Percentiles rank a stretch among this genome's conserved stretches.
phyloP scores from a whole-genome alignment of 2,113 vertebrate genomes.

The Deroptyus accipitrinus region DNA sequence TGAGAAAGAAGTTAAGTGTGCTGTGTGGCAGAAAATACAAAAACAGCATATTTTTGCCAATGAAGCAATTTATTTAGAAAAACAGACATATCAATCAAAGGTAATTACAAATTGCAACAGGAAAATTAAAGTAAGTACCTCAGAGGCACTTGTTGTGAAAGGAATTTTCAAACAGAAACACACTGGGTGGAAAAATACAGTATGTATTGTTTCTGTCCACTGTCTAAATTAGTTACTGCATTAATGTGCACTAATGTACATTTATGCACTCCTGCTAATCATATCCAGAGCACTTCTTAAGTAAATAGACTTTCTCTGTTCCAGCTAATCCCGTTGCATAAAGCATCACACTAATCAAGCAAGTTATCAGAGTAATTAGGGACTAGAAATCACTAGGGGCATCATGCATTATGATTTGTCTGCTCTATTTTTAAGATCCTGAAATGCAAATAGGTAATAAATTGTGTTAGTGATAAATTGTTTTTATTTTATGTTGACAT shows the following conservation, averaged over 20 bases:
- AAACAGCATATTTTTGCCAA: slow-evolving; percentile 18
- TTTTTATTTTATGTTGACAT: slow-evolving; percentile 31
- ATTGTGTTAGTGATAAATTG: slow-evolving; percentile 30
- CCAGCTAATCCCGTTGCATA: slow-evolving; percentile 41
- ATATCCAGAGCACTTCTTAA: slow-evolving; percentile 55
- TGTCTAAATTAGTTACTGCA: slow-evolving; percentile 35
- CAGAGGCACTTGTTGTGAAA: slow-evolving; percentile 6
- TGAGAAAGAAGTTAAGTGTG: not conserved
- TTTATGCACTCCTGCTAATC: slow-evolving; percentile 64
- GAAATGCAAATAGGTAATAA: slow-evolving; percentile 58
- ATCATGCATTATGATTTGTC: slow-evolving; percentile 20
- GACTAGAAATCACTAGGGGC: slow-evolving; percentile 46
- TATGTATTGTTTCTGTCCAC: slow-evolving; percentile 52
- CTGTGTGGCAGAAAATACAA: slow-evolving; percentile 9
- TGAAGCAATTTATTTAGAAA: slow-evolving; percentile 53
- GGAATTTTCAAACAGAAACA: slow-evolving; percentile 46
- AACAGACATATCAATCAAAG: slow-evolving; percentile 51
- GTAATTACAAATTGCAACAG: slow-evolving; percentile 58
- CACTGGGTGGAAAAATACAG: slow-evolving; percentile 12
- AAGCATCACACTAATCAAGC: slow-evolving; percentile 52
- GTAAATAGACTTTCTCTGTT: slow-evolving; percentile 47
- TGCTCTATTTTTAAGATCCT: slow-evolving; percentile 55
- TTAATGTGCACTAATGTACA: slow-evolving; percentile 51
- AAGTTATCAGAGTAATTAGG: slow-evolving; percentile 62
- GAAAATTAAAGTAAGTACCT: slow-evolving; percentile 62